Evolutionary conservation across 2,888 invertebrate genomes (phyloP), one percentile per base, ranked within the genome.

Genomic region (Epirrita christyi): DNA sequence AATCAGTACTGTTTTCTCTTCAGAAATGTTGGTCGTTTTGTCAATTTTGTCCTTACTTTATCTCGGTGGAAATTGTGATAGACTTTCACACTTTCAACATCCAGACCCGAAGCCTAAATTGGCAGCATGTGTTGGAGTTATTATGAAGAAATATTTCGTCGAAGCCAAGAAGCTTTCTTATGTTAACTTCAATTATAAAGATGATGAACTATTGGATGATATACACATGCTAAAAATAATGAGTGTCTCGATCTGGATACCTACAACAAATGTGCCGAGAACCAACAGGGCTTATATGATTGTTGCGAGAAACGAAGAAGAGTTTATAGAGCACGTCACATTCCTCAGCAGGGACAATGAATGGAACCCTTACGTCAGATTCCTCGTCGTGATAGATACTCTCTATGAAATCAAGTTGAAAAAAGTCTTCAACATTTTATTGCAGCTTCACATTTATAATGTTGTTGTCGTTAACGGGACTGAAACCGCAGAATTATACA

Each of bases 351-450:
- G 45, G 21, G 81, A 80, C 11, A 21, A 56, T 0, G 48, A 65
- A 0, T 86, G 86, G 86, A 77, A 75, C 46, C 85, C 85, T 0
- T 58, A 70, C 13, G 73, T 73, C 2, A 66, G 68, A 15, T 78
- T 83, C 48, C 59, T 82, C 6, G 66, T 86, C 6, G 45, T 81
- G 1, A 58, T 86, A 1, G 52, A 71, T 34, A 32, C 51, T 1
- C 55, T 83, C 0, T 32, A 53, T 44, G 58, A 4, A 27, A 43
- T 44, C 0, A 58, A 75, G 5, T 59, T 83, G 1, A 51, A 48
- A 6, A 27, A 55, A 11, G 66, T 86, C 1, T 86, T 88, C 51
- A 65, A 82, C 43, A 56, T 63, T 21, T 59, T 86, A 6, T 58
- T 86, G 6, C 50, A 51, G 4, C 21, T 64, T 8, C 81, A 74